Conservation (phyloP, 2,888 invertebrate species). For the Dioctria linearis region DNA sequence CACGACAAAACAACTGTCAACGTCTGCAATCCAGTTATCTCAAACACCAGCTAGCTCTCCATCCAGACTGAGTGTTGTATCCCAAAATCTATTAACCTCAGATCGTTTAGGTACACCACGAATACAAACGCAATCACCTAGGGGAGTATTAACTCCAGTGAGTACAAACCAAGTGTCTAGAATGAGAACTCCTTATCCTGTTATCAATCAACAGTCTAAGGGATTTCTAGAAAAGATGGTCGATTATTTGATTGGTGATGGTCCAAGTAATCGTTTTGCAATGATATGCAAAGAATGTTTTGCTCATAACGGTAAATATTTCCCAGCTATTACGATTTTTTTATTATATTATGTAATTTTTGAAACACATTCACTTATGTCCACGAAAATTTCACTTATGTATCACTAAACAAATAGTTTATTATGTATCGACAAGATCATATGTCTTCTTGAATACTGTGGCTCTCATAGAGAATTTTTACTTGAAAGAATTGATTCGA, state of each 20-base stretch:
- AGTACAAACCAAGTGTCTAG: slow-evolving; percentile 63
- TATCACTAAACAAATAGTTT: no score
- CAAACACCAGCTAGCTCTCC: slow-evolving; percentile 47
- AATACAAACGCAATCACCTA: slow-evolving; percentile 57
- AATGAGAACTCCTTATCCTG: slow-evolving; percentile 69
- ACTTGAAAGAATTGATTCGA: no score
- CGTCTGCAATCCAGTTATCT: slow-evolving; percentile 47
- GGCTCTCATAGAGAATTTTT: no score
- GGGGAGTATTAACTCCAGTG: slow-evolving; percentile 2
- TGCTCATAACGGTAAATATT: slow-evolving; percentile 88
- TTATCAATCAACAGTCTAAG: slow-evolving; percentile 75
- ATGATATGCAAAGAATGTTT: slow-evolving; percentile 92
- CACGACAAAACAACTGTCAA: slow-evolving; percentile 29
- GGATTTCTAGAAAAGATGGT: slow-evolving; percentile 90
- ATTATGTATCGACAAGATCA: no score
- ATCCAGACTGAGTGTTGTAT: slow-evolving; percentile 55
- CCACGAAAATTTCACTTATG: no score
- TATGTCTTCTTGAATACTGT: no score
- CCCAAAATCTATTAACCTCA: slow-evolving; percentile 60
- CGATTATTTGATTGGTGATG: slow-evolving; percentile 96
- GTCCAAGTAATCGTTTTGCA: slow-evolving; percentile 94
- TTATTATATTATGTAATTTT: no score
- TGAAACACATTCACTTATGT: no score
- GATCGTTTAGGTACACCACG: slow-evolving; percentile 55
- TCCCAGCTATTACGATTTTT: background rate